Conservation (phyloP, 1,140 invertebrate genomes). For the Tyrophagus putrescentiae region DNA sequence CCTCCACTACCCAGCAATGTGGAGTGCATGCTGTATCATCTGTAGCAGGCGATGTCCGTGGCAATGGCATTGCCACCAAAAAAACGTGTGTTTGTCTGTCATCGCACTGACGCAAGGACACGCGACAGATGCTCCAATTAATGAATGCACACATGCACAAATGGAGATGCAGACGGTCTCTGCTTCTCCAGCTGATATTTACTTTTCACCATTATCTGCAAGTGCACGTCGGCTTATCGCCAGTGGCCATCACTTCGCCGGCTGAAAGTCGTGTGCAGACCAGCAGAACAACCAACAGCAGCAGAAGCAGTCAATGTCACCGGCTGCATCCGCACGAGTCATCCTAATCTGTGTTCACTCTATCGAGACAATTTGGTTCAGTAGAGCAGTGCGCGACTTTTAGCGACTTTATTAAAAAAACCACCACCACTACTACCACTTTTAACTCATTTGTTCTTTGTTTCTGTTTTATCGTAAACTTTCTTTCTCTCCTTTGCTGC, state of each 20-base stretch:
- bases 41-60: not conserved
- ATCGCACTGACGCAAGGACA: not conserved
- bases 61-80: not conserved
- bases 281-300: too few species aligned
- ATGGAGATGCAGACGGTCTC: not conserved
- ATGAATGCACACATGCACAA: not conserved
- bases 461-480: too few species aligned
- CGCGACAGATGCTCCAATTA: constrained; percentile 15
- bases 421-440: too few species aligned
- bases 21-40: not conserved
- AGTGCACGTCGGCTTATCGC: not conserved
- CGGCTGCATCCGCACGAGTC: too few species aligned
- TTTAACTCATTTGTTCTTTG: too few species aligned
- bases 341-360: too few species aligned
- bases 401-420: too few species aligned
- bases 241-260: not conserved
- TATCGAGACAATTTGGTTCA: too few species aligned
- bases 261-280: too few species aligned
- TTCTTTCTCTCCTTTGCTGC: too few species aligned
- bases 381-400: too few species aligned
- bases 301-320: too few species aligned
- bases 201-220: not conserved
- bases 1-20: not conserved
- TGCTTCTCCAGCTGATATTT: not conserved
- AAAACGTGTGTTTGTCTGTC: not conserved